Evolutionary conservation across 2,797 vertebrate genomes (phyloP), one percentile per base, ranked within the genome.

Genomic region (Sebastes melanostomus): DNA sequence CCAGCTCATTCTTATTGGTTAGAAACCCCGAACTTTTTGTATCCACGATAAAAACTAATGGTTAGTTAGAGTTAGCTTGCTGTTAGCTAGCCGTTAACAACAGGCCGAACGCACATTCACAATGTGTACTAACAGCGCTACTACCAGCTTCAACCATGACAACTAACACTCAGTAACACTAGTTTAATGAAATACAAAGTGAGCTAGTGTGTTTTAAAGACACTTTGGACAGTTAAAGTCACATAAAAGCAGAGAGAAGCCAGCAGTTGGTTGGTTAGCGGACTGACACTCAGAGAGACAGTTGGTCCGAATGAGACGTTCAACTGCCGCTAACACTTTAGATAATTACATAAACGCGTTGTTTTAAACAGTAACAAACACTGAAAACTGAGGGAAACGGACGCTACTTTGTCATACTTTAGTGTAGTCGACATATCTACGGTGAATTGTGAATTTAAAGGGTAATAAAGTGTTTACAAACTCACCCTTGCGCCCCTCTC

Each of bases 391-490:
- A 16, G 3, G 38, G 38, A 16, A 42, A 42, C 6, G 5, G 68
- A 1, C 5, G 54, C 20, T 58, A 68, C 54, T 72, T 22, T 66
- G 18, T 10, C 61, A 16, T 8, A 36, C 52, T 85, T 78, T 54
- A 4, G 18, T 27, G 16, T 42, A 30, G 62, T 72, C 29, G 82
- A 76, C 54, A 76, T n/a, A 30, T 78, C 50, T 72, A 56, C 60
- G 72, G 27, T 32, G 36, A 52, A 72, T 85, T 92, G 27, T 32
- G 36, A 52, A 72, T 85, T 92, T 79, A 91, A 89, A 92, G 79
- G 83, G 87, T 92, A 92, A 88, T 91, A 93, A 93, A 96, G 86
- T 96, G 95, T 96, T 96, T 96, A 96, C 95, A 96, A 96, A 96
- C 96, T 96, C 93, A 96, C 96, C 96, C 93, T 94, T 87, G 94